These are phyloP conservation scores for Piscicola geometra DNA, from an alignment of 2,888 invertebrate genomes.

Conservation along the genomic window DNA sequence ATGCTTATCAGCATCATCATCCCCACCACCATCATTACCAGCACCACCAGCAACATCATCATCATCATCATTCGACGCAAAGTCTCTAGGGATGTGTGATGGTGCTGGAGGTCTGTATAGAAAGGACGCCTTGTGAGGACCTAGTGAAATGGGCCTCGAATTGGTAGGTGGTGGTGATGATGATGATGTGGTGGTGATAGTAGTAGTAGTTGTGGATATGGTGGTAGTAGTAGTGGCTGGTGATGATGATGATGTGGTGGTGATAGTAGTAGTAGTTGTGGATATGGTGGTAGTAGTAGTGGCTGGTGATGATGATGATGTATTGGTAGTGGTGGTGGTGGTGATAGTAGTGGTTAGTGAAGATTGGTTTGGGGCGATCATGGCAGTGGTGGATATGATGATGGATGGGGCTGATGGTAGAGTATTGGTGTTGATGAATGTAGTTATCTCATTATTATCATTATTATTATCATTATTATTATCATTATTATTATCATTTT, in stretches of 20 bases:
- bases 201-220: not conserved
- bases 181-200: not conserved
- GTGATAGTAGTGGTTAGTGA: not conserved
- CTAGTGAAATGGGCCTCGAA: not conserved
- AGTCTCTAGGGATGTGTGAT: not conserved
- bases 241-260: not conserved
- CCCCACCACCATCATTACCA: too few relatives aligned
- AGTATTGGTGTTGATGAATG: not conserved
- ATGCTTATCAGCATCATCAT: too few relatives aligned
- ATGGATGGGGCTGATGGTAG: not conserved
- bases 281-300: too few relatives aligned
- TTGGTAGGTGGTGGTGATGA: too few relatives aligned
- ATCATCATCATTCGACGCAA: not conserved
- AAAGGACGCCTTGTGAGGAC: not conserved
- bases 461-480: not conserved
- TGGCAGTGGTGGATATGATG: too few relatives aligned
- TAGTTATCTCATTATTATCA: not conserved
- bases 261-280: not conserved
- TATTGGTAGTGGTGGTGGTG: not conserved
- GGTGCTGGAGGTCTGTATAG: not conserved
- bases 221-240: not conserved
- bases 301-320: too few relatives aligned
- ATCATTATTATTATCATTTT: not conserved
- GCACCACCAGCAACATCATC: not conserved
- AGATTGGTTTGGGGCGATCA: not conserved